Evolutionary conservation across 2,888 invertebrate genomes (phyloP).

Genomic region (Neoscelio sp.): DNA sequence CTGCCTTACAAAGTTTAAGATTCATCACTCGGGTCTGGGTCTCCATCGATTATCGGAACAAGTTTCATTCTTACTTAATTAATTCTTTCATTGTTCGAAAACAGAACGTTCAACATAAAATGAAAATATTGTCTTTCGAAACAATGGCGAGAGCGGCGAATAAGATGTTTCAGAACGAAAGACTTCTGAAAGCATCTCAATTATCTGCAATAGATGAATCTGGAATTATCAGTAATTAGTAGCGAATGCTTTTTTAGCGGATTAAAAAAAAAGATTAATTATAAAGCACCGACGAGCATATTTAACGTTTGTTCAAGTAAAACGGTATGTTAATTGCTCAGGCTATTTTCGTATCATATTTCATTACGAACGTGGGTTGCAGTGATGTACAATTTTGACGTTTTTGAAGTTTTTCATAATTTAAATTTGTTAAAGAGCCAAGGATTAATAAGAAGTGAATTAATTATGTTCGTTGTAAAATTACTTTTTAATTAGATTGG

Average conservation of each 20-base stretch:
- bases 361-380: conserved; percentile 20
- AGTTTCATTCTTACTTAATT: conserved; percentile 40
- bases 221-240: conserved; percentile 21
- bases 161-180: neutral
- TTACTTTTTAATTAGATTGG: too few relatives aligned
- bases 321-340: neutral
- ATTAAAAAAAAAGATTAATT: conserved; percentile 9
- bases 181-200: conserved; percentile 6
- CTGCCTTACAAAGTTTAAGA: conserved; percentile 52
- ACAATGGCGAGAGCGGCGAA: neutral
- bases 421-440: too few relatives aligned
- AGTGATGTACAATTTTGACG: conserved; percentile 17
- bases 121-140: conserved; percentile 11
- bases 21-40: conserved; percentile 31
- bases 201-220: conserved; percentile 14
- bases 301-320: conserved; percentile 5
- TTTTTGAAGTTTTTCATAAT: too few relatives aligned
- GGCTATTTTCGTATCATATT: conserved; percentile 12
- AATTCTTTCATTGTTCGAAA: conserved; percentile 26
- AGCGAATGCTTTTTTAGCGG: neutral
- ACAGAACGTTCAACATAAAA: conserved; percentile 4
- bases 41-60: conserved; percentile 42
- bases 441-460: too few relatives aligned
- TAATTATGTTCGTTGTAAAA: too few relatives aligned
- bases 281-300: neutral